Percentiles rank a stretch among this genome's conserved stretches.
These are phyloP conservation scores for Brachyhypopomus gauderio DNA, from an alignment of 2,113 vertebrate species.

Conservation along the genomic window DNA sequence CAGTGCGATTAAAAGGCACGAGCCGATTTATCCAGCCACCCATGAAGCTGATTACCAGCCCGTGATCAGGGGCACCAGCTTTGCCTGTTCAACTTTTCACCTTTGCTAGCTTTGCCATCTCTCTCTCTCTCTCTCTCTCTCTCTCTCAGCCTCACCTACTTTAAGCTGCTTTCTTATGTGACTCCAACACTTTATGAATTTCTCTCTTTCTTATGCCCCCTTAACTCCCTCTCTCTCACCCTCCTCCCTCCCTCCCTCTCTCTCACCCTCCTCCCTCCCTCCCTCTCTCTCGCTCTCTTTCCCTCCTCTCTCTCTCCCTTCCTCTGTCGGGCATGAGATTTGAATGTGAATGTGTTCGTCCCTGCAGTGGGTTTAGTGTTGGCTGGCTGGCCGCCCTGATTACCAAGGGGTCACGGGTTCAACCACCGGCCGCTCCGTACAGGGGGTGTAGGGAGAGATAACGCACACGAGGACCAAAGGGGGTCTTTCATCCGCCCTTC, in stretches of 20 bases:
- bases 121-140: slow-evolving; percentile 13
- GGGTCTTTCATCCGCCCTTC: slow-evolving; percentile 52
- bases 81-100: slow-evolving; percentile 99
- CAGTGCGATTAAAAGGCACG: slow-evolving; percentile 78
- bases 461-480: slow-evolving; percentile 63
- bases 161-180: slow-evolving; percentile 36
- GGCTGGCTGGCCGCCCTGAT: slow-evolving; percentile 57
- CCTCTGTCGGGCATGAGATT: slow-evolving; percentile 44
- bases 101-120: slow-evolving; percentile 76
- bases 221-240: slow-evolving; percentile 18
- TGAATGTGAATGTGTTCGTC: slow-evolving; percentile 51
- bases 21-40: slow-evolving; percentile 96
- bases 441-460: slow-evolving; percentile 72
- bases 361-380: slow-evolving; percentile 56
- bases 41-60: slow-evolving; percentile 99
- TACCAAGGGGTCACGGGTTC: slow-evolving; percentile 64
- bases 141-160: slow-evolving; percentile 22
- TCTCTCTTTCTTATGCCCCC: background rate
- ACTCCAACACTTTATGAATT: slow-evolving; percentile 27
- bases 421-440: slow-evolving; percentile 64
- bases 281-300: background rate
- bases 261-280: background rate
- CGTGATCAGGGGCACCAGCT: slow-evolving; percentile 99
- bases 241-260: background rate
- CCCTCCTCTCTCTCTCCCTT: background rate